Percentiles rank a stretch among this genome's conserved stretches.
These are phyloP conservation scores for Brotula barbata DNA, from an alignment of 2,797 vertebrate species.

Conservation along the genomic window DNA sequence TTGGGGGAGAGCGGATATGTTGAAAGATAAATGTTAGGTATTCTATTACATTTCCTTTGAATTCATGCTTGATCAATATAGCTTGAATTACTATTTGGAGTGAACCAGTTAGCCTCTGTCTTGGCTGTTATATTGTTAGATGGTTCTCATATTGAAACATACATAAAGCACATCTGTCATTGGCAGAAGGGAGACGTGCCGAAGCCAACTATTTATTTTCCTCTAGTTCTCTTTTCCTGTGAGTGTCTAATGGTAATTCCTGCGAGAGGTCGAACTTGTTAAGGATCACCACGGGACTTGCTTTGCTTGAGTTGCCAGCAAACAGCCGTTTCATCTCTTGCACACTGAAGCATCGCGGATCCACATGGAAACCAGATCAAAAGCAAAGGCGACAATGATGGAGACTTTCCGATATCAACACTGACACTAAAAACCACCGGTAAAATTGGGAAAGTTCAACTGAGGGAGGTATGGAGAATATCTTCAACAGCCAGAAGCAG, in stretches of 20 bases:
- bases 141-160: conserved; percentile 16
- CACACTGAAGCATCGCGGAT: conserved; percentile 50
- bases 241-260: conserved; percentile 67
- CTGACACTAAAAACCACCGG: conserved; percentile 45
- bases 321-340: conserved; percentile 71
- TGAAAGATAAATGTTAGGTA: conserved; percentile 10
- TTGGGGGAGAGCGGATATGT: conserved; percentile 2
- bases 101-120: not conserved
- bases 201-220: conserved; percentile 68
- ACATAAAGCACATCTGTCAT: conserved; percentile 55
- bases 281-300: conserved; percentile 64
- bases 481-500: conserved; percentile 36
- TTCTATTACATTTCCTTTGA: conserved; percentile 21
- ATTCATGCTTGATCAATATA: conserved; percentile 3
- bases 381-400: conserved; percentile 70
- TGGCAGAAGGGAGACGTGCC: conserved; percentile 47
- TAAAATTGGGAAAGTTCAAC: conserved; percentile 35
- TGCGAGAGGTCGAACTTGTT: conserved; percentile 63
- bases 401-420: conserved; percentile 48
- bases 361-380: conserved; percentile 66
- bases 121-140: conserved; percentile 10
- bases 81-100: not conserved
- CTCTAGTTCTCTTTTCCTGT: conserved; percentile 46
- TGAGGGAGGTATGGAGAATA: conserved; percentile 32
- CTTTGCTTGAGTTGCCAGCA: conserved; percentile 74